Evolutionary conservation across 53 echinoderm and acorn worm genomes (phyloP).

Genomic region (Zoroaster sp.): DNA sequence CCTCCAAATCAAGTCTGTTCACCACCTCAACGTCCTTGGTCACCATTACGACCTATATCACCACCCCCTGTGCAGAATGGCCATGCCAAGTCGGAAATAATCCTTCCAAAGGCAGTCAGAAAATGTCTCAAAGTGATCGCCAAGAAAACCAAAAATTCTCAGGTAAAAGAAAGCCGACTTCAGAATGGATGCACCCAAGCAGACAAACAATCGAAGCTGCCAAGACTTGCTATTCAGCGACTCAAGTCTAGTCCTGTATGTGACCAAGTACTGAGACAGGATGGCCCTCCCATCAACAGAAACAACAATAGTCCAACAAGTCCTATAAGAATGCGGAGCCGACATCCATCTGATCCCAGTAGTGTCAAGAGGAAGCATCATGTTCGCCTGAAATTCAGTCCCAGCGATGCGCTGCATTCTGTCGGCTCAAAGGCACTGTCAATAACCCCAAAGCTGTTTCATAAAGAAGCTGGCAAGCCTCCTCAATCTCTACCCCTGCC

Average conservation of each 20-base stretch:
- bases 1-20: background rate
- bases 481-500: background rate
- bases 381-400: slow-evolving; percentile 28
- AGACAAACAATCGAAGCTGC: background rate
- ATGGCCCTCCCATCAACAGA: slow-evolving; percentile 16
- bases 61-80: background rate
- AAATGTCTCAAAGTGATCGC: slow-evolving; percentile 14
- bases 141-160: slow-evolving; percentile 10
- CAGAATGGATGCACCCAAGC: background rate
- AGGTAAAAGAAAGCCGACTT: background rate
- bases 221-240: background rate
- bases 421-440: slow-evolving; percentile 29
- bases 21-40: background rate
- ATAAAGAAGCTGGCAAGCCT: slow-evolving; percentile 1
- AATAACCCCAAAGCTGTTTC: slow-evolving; percentile 19
- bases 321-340: slow-evolving; percentile 6
- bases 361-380: slow-evolving; percentile 26
- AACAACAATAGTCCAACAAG: slow-evolving; percentile 50
- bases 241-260: background rate
- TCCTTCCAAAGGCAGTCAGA: slow-evolving; percentile 6
- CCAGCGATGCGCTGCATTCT: slow-evolving; percentile 27
- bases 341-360: slow-evolving; percentile 28
- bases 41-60: slow-evolving; percentile 13
- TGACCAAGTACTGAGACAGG: slow-evolving; percentile 15
- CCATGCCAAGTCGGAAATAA: slow-evolving; percentile 6